A percentile compares a stretch with the other conserved stretches of the same genome.
phyloP scores from a whole-genome alignment of 2,113 vertebrate species.

The Alectura lathami region DNA sequence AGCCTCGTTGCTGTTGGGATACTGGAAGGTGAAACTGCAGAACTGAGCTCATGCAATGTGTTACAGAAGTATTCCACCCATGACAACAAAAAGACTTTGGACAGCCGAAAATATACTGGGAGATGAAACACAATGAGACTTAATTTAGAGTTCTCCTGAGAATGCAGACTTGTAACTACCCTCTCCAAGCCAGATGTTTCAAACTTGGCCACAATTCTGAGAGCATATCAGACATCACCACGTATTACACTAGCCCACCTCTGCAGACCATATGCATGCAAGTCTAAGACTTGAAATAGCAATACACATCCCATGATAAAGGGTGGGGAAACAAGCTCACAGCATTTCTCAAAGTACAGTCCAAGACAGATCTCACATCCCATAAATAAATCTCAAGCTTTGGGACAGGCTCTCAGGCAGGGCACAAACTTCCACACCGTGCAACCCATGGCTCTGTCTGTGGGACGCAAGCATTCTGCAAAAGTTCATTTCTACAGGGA shows the following conservation, averaged over 20 bases:
- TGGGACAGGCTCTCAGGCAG: not conserved
- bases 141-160: not conserved
- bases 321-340: not conserved
- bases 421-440: not conserved
- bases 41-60: not conserved
- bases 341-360: not conserved
- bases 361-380: not conserved
- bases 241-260: not conserved
- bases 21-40: conserved; percentile 47
- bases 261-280: not conserved
- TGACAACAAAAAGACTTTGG: not conserved
- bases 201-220: not conserved
- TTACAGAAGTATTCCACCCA: not conserved
- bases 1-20: not conserved
- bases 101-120: not conserved
- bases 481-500: not conserved
- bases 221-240: not conserved
- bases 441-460: not conserved
- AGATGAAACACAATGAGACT: not conserved
- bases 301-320: not conserved
- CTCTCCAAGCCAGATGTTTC: not conserved
- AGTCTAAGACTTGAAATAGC: not conserved
- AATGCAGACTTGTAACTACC: not conserved
- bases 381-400: not conserved
- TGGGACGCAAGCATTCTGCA: not conserved